Evolutionary conservation across 2,113 vertebrate species (phyloP).

Genomic region (Oostethus manadensis): DNA sequence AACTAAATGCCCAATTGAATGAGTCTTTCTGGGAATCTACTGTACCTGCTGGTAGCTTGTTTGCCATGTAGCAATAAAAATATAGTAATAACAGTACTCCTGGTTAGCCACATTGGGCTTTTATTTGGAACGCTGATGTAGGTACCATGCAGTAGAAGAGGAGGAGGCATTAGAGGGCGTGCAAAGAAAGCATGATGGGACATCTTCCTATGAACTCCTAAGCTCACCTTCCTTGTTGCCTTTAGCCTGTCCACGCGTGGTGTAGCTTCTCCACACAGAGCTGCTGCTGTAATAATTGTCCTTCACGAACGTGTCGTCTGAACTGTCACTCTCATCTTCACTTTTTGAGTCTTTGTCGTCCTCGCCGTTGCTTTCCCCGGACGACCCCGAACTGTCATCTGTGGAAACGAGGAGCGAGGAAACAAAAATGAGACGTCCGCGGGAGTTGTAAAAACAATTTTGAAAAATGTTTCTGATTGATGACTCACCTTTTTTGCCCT

Average conservation of each 20-base stretch:
- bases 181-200: not conserved
- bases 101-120: too few relatives aligned
- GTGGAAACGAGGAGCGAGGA: not conserved
- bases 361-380: constrained; percentile 73
- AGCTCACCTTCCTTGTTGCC: constrained; percentile 84
- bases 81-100: too few relatives aligned
- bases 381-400: constrained; percentile 57
- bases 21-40: too few relatives aligned
- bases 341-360: constrained; percentile 84
- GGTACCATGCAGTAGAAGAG: not conserved
- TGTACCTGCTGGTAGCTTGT: too few relatives aligned
- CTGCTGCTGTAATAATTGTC: constrained; percentile 82
- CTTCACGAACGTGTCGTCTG: constrained; percentile 92
- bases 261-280: constrained; percentile 93
- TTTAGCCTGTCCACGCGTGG: constrained; percentile 87
- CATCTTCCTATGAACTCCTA: not conserved
- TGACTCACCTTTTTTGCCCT: constrained; percentile 42
- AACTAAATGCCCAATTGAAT: too few relatives aligned
- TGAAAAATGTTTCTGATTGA: constrained; percentile 21
- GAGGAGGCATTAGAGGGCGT: not conserved
- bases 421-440: too few relatives aligned
- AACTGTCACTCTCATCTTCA: constrained; percentile 91
- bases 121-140: too few relatives aligned
- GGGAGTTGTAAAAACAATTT: not conserved
- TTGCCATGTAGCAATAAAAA: too few relatives aligned